phyloP scores from a whole-genome alignment of 2,888 invertebrate species.

The Drosophila crucigera region DNA sequence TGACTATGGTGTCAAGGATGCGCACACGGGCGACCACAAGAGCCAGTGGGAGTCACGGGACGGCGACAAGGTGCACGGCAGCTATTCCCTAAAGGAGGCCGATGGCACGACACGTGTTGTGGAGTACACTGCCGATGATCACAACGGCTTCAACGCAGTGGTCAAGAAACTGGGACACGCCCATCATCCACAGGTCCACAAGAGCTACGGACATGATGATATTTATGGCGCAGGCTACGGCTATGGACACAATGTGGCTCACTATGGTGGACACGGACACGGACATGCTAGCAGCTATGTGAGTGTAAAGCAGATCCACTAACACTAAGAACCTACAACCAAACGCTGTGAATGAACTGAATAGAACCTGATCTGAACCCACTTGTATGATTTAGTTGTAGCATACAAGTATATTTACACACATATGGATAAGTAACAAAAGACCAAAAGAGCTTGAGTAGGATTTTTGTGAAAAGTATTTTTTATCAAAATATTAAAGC shows the following conservation, averaged over 20 bases:
- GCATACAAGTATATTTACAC: neutral
- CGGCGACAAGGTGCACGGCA: conserved; percentile 86
- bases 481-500: conserved; percentile 4
- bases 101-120: conserved; percentile 86
- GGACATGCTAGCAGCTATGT: conserved; percentile 82
- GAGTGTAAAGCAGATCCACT: conserved; percentile 78
- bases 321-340: conserved; percentile 11
- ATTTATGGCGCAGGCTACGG: conserved; percentile 59
- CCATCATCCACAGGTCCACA: conserved; percentile 79
- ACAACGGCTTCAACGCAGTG: conserved; percentile 86
- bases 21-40: conserved; percentile 86
- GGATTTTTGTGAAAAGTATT: conserved; percentile 28
- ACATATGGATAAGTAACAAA: conserved; percentile 11
- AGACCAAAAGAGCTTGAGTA: conserved; percentile 19
- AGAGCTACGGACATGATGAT: conserved; percentile 58
- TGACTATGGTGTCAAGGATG: conserved; percentile 86
- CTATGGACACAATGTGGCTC: conserved; percentile 60
- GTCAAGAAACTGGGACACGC: conserved; percentile 86
- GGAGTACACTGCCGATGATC: conserved; percentile 86
- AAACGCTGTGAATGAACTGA: conserved; percentile 2
- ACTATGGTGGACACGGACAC: conserved; percentile 54
- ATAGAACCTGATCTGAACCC: conserved; percentile 32
- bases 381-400: conserved; percentile 14
- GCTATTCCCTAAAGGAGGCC: conserved; percentile 86
- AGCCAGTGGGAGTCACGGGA: conserved; percentile 86